phyloP scores from a whole-genome alignment of 1,140 invertebrate species.

The Octopus sinensis region DNA sequence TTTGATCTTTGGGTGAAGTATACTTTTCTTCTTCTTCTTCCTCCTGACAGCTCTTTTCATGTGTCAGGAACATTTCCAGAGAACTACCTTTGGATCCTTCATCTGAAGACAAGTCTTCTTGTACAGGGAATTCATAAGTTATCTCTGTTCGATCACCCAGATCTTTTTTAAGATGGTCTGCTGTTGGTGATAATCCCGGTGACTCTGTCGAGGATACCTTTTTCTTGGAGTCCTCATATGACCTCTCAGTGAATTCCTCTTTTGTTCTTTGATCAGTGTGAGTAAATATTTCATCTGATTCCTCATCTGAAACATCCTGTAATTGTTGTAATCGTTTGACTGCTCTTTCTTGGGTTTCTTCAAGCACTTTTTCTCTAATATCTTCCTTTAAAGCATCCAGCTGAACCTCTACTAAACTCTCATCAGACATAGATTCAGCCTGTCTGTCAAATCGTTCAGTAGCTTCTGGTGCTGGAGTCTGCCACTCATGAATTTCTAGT shows the following conservation, averaged over 20 bases:
- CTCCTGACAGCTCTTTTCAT: constrained; percentile 3
- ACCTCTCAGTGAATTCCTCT: too few relatives aligned
- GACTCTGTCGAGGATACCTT: too few relatives aligned
- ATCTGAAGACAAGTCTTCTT: constrained; percentile 9
- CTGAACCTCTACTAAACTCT: not conserved
- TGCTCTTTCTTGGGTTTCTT: not conserved
- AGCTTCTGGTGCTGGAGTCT: too few relatives aligned
- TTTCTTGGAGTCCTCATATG: too few relatives aligned
- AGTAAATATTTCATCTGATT: constrained; percentile 4
- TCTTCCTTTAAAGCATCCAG: not conserved
- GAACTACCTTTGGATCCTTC: not conserved
- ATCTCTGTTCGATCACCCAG: not conserved
- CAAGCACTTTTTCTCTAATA: not conserved
- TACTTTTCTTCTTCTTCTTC: constrained; percentile 17
- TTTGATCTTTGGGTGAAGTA: not conserved
- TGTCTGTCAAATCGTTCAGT: not conserved
- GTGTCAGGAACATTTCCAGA: constrained; percentile 12
- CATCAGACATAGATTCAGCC: not conserved
- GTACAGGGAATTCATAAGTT: not conserved
- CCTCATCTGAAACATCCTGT: not conserved
- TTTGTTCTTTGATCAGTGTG: not conserved
- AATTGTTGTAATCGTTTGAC: not conserved
- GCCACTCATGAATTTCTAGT: not conserved
- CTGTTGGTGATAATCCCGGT: too few relatives aligned
- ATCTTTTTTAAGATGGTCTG: not conserved